Conservation (phyloP, 2,113 vertebrate species). For the Hippocampus zosterae region DNA sequence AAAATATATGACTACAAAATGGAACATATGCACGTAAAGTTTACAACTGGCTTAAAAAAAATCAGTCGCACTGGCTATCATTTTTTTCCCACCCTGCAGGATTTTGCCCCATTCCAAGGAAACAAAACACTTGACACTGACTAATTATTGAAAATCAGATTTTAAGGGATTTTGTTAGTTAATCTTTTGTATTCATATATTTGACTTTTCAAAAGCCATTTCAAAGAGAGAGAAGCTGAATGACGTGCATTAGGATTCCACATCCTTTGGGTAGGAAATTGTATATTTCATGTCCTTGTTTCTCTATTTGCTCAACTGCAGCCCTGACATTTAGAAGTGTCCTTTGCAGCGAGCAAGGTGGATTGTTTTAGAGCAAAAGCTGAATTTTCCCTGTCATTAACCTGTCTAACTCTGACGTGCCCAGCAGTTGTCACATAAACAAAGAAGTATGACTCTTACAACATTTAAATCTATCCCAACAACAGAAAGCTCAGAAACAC, state of each 20-base stretch:
- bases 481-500: neutral
- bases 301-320: conserved; percentile 5
- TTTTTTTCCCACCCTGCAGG: too few relatives aligned
- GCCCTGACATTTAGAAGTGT: conserved; percentile 49
- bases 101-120: neutral
- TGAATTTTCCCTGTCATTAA: conserved; percentile 54
- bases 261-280: neutral
- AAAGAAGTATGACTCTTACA: neutral
- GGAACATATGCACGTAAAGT: too few relatives aligned
- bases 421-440: conserved; percentile 7
- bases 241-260: conserved; percentile 11
- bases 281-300: conserved; percentile 45
- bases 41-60: too few relatives aligned
- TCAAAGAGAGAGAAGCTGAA: conserved; percentile 1
- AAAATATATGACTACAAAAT: neutral
- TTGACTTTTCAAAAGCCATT: neutral
- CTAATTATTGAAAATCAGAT: neutral
- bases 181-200: conserved; percentile 6
- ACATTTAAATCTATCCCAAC: neutral
- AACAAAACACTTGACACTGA: neutral
- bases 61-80: too few relatives aligned
- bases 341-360: conserved; percentile 31
- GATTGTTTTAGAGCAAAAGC: conserved; percentile 41
- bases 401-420: conserved; percentile 28
- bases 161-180: neutral